Conservation (phyloP, 2,888 invertebrate species). For the Scaptomyza caliginosa region DNA sequence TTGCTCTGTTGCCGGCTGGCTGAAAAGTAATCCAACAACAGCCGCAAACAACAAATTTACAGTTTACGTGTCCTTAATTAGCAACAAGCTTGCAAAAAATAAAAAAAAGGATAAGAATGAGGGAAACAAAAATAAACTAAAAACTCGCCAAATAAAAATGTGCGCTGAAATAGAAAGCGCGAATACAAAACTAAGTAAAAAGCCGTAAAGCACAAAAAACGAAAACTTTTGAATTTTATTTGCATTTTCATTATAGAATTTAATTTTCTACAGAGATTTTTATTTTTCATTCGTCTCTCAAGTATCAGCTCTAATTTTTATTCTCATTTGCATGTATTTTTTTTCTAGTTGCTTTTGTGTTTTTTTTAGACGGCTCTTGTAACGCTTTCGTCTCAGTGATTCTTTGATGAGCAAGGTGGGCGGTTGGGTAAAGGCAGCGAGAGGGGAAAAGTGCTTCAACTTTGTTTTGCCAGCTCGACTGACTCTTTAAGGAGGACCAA, state of each 20-base stretch:
- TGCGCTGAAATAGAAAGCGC: conserved; percentile 51
- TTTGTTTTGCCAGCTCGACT: conserved; percentile 15
- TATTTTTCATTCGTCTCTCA: conserved; percentile 24
- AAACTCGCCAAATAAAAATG: conserved; percentile 41
- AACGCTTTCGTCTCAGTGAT: conserved; percentile 43
- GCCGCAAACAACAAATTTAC: conserved; percentile 18
- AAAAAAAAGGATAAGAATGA: conserved; percentile 24
- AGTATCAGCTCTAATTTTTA: conserved; percentile 18
- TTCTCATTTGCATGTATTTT: conserved; percentile 6
- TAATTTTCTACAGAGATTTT: conserved; percentile 40
- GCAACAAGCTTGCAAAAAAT: conserved; percentile 41
- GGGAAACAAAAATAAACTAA: conserved; percentile 23
- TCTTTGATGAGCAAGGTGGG: conserved; percentile 25
- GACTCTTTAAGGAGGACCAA: background rate
- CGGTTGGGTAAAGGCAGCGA: background rate
- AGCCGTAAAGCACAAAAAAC: background rate
- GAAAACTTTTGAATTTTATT: conserved; percentile 35
- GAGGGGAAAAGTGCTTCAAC: conserved; percentile 31
- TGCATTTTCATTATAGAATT: conserved; percentile 34
- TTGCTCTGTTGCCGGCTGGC: background rate
- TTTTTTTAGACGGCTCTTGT: conserved; percentile 15
- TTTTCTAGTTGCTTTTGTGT: conserved; percentile 7
- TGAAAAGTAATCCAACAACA: conserved; percentile 8
- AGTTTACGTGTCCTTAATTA: conserved; percentile 56
- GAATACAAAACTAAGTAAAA: conserved; percentile 20